phyloP scores from a whole-genome alignment of 2,888 invertebrate genomes.

The Chelonus formosanus region DNA sequence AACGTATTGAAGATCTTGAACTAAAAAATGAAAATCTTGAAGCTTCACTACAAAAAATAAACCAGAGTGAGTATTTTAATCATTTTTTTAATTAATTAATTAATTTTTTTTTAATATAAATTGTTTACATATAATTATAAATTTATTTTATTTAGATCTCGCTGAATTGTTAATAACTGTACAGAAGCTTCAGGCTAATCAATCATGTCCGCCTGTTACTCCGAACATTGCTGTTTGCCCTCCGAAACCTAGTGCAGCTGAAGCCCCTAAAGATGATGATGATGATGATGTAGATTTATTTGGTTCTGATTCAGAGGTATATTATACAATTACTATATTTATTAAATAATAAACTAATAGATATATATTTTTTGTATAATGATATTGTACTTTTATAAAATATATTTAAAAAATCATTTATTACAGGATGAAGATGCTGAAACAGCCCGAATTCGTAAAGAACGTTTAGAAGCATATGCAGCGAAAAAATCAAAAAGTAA shows the following conservation, averaged over 20 bases:
- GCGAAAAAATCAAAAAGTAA: slow-evolving; percentile 91
- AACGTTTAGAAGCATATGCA: slow-evolving; percentile 87
- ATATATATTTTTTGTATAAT: slow-evolving; percentile 7
- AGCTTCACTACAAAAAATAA: too few species aligned
- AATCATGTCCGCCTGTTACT: slow-evolving; percentile 44
- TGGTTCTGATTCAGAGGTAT: slow-evolving; percentile 79
- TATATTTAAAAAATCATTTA: slow-evolving; percentile 1
- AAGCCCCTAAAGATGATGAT: slow-evolving; percentile 66
- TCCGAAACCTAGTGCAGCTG: slow-evolving; percentile 47
- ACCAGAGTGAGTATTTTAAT: too few species aligned
- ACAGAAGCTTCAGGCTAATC: slow-evolving; percentile 57
- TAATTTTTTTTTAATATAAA: too few species aligned
- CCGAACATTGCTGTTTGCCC: slow-evolving; percentile 58
- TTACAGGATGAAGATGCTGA: slow-evolving; percentile 74
- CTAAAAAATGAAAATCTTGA: too few species aligned
- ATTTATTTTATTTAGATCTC: slow-evolving; percentile 43
- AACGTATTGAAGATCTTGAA: too few species aligned
- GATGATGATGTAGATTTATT: slow-evolving; percentile 85
- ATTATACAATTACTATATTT: slow-evolving; percentile 34
- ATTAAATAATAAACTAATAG: slow-evolving; percentile 4
- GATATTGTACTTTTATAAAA: neutral
- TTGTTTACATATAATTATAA: too few species aligned
- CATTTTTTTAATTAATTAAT: too few species aligned
- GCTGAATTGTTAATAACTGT: slow-evolving; percentile 58
- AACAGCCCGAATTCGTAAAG: slow-evolving; percentile 79